These are phyloP conservation scores for Cephalotes varians DNA, from an alignment of 2,888 invertebrate genomes.

Conservation along the genomic window DNA sequence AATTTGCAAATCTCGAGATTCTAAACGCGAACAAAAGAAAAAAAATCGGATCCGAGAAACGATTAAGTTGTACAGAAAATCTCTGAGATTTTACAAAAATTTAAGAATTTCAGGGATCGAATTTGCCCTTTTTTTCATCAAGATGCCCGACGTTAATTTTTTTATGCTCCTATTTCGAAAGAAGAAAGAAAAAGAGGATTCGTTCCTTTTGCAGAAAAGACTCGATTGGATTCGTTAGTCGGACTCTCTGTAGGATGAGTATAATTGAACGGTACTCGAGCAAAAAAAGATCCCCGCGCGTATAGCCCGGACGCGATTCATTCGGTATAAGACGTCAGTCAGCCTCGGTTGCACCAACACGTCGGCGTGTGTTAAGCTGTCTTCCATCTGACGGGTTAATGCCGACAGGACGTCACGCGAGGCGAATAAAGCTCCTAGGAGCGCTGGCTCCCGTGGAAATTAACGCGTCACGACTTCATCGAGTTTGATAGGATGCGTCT, in stretches of 20 bases:
- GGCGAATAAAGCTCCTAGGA: conserved; percentile 69
- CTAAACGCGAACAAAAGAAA: neutral
- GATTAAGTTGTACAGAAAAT: neutral
- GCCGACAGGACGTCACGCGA: conserved; percentile 79
- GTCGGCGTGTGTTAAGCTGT: conserved; percentile 73
- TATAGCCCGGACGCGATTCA: conserved; percentile 57
- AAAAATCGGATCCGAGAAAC: neutral
- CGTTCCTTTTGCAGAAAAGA: neutral
- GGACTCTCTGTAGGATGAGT: neutral
- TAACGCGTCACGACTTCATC: conserved; percentile 82
- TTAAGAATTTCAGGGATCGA: neutral
- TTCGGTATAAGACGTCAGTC: conserved; percentile 45
- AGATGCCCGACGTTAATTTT: neutral
- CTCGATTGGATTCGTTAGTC: conserved; percentile 13
- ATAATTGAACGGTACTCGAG: conserved; percentile 18
- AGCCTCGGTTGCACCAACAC: conserved; percentile 47
- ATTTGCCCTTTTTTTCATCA: neutral
- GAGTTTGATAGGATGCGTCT: conserved; percentile 71
- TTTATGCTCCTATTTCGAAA: neutral
- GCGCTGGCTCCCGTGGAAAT: conserved; percentile 74
- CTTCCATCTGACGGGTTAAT: conserved; percentile 72
- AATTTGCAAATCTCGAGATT: neutral
- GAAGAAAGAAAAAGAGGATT: neutral
- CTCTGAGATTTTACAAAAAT: neutral
- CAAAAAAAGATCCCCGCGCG: neutral